Evolutionary conservation across 2,113 vertebrate genomes (phyloP), one percentile per base, ranked within the genome.

Genomic region (Symphodus melops): DNA sequence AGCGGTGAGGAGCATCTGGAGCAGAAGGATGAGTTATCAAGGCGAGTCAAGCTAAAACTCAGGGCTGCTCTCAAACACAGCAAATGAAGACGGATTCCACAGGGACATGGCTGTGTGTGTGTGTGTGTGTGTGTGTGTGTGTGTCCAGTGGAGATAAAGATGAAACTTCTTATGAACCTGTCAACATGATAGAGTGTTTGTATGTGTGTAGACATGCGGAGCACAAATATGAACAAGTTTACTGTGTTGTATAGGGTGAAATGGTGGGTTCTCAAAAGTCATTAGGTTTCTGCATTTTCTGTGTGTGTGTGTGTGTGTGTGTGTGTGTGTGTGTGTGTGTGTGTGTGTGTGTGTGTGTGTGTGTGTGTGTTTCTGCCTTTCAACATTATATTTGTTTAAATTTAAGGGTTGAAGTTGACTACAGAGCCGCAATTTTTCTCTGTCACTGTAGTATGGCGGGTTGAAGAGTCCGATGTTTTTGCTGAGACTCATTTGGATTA

Each of bases 31-130:
- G 88, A 88, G 82, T 81, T 78, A 86, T 87, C 61, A 59, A 56
- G 79, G 53, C 70, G 72, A 60, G 49, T 19, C 1, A 28, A 14
- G 81, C 72, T 66, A 72, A 77, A 77, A 83, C 80, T 88, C 75
- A 79, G 73, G 71, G 79, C 72, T 81, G 78, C 83, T 84, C 76
- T 82, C 63, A 74, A 69, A 83, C 54, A 67, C 65, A 58, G 46
- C 69, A 86, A 86, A 91, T 87, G 79, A 91, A 88, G 88, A 90
- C 83, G 75, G 87, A 91, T 89, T 79, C 79, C 79, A 62, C 17
- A 0, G 63, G 49, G 82, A 86, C 63, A 8, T 17, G 8, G 11
- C 25, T 67, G 1, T 49, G 9, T 58, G 21, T 53, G 21, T 72
- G 63, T 60, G 55, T 61, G 59, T 56, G 33, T 66, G 65, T 61